Percentiles rank a stretch among this genome's conserved stretches.
Evolutionary conservation across 2,113 vertebrate species (phyloP).

Genomic region (Oriolus oriolus): DNA sequence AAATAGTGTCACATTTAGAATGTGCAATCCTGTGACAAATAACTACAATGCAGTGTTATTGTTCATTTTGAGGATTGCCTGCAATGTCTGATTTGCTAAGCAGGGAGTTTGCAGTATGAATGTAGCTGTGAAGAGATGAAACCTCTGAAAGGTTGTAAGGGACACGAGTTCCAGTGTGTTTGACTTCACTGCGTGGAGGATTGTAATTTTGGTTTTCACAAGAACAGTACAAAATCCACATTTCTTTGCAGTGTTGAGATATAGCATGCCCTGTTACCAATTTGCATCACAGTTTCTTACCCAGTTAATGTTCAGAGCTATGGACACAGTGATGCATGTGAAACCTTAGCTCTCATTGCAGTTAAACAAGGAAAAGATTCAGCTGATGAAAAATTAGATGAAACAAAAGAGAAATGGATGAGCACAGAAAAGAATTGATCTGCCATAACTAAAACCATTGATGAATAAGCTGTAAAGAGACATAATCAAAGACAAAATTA

Average conservation of each 20-base stretch:
- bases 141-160: background rate
- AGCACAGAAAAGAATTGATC: background rate
- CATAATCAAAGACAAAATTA: background rate
- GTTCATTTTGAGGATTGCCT: background rate
- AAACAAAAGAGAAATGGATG: background rate
- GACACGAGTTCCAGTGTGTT: background rate
- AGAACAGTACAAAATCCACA: slow-evolving; percentile 25
- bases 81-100: background rate
- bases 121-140: background rate
- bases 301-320: slow-evolving; percentile 17
- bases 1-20: background rate
- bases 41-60: background rate
- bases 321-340: background rate
- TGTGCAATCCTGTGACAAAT: background rate
- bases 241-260: background rate
- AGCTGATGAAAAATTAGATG: slow-evolving; percentile 6
- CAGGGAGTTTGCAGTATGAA: background rate
- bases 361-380: background rate
- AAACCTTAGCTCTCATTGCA: background rate
- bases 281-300: slow-evolving; percentile 47
- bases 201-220: slow-evolving; percentile 23
- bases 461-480: background rate
- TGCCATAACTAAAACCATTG: background rate
- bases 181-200: background rate
- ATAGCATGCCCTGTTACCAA: background rate